Evolutionary conservation across 2,888 invertebrate genomes (phyloP).

Genomic region (Thereva nobilitata): DNA sequence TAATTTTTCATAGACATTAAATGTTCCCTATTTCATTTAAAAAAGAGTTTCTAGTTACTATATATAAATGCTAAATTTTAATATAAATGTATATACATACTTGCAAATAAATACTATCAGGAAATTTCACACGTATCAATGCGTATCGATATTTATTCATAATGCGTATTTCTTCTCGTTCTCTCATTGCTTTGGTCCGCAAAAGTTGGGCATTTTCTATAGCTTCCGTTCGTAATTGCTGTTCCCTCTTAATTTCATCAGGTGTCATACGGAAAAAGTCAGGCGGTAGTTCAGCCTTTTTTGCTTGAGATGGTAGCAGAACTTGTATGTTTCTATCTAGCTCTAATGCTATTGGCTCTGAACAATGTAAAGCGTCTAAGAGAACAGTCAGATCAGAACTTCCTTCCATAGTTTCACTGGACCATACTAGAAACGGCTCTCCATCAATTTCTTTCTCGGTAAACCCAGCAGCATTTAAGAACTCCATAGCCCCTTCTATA

Average conservation of each 20-base stretch:
- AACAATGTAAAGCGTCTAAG: conserved; percentile 75
- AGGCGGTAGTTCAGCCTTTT: conserved; percentile 71
- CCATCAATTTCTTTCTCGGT: conserved; percentile 64
- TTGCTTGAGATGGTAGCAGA: conserved; percentile 75
- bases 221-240: conserved; percentile 72
- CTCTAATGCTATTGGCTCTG: conserved; percentile 81
- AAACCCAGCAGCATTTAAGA: conserved; percentile 85
- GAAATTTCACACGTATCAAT: conserved; percentile 84
- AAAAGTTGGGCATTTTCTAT: conserved; percentile 82
- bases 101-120: conserved; percentile 82
- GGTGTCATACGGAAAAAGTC: conserved; percentile 82
- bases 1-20: conserved; percentile 80
- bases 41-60: conserved; percentile 9
- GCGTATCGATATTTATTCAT: conserved; percentile 83
- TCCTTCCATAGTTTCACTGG: conserved; percentile 62
- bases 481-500: conserved; percentile 79
- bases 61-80: conserved; percentile 6
- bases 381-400: conserved; percentile 63
- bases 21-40: conserved; percentile 72
- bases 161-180: conserved; percentile 81
- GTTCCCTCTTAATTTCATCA: conserved; percentile 84
- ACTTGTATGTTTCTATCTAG: conserved; percentile 86
- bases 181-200: conserved; percentile 93
- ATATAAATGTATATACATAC: conserved; percentile 55
- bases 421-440: conserved; percentile 72